phyloP scores from a whole-genome alignment of 2,113 vertebrate genomes.

The Aphyosemion australe region DNA sequence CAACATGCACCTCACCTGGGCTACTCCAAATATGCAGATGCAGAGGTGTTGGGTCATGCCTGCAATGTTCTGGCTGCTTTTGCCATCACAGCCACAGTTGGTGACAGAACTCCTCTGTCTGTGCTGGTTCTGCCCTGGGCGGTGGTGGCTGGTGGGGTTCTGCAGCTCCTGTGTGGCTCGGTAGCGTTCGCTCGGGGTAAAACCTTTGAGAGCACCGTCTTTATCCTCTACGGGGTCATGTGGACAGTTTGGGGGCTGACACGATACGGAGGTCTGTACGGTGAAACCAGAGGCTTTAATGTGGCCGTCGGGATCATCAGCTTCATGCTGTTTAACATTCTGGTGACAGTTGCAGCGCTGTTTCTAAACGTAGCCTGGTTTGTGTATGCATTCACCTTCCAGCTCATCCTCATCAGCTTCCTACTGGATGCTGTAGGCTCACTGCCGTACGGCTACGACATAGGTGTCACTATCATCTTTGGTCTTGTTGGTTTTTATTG shows the following conservation, averaged over 20 bases:
- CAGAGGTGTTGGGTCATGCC: conserved; percentile 82
- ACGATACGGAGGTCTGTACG: conserved; percentile 79
- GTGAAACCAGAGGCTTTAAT: conserved; percentile 78
- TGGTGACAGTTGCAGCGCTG: conserved; percentile 80
- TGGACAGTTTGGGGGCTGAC: conserved; percentile 89
- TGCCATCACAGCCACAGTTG: conserved; percentile 75
- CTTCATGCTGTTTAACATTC: conserved; percentile 86
- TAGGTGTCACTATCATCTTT: conserved; percentile 83
- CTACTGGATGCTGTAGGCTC: conserved; percentile 81
- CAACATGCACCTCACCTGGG: conserved; percentile 82
- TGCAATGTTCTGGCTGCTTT: conserved; percentile 85
- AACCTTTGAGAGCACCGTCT: conserved; percentile 88
- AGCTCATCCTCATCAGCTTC: conserved; percentile 86
- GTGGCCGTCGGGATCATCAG: conserved; percentile 80
- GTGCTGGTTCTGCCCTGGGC: conserved; percentile 85
- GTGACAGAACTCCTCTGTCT: conserved; percentile 67
- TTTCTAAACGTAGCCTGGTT: conserved; percentile 85
- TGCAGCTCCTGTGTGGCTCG: conserved; percentile 83
- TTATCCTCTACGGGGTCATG: conserved; percentile 85
- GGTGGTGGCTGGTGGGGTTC: conserved; percentile 83
- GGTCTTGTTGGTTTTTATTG: conserved; percentile 89
- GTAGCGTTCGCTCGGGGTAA: conserved; percentile 88
- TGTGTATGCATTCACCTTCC: conserved; percentile 81
- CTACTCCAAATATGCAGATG: conserved; percentile 87
- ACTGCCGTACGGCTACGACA: conserved; percentile 83